A percentile compares a stretch with the other conserved stretches of the same genome.
Evolutionary conservation across 30 jellyfish, hydroid and myxozoan species (phyloP).

Genomic region (Clytia hemisphaerica): DNA sequence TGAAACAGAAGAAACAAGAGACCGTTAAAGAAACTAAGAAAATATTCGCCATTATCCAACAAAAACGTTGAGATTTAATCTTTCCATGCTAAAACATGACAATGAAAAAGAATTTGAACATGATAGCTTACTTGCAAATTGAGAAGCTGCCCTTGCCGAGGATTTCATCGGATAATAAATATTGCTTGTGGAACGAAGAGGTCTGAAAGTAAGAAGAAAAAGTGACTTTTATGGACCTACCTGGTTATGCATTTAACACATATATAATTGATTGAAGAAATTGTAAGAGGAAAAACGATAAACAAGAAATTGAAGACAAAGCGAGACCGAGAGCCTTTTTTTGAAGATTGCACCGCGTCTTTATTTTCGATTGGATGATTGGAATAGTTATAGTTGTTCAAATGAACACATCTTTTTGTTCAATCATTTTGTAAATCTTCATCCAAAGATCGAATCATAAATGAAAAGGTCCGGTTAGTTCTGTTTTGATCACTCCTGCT

Average conservation of each 20-base stretch:
- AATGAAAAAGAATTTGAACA: background rate
- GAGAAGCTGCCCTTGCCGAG: slow-evolving; percentile 96
- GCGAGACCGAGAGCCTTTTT: too few relatives aligned
- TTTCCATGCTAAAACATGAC: background rate
- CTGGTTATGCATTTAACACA: background rate
- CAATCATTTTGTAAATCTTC: too few relatives aligned
- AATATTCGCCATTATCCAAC: background rate
- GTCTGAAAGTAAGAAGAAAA: slow-evolving; percentile 32
- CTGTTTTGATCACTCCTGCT: too few relatives aligned
- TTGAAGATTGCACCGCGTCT: too few relatives aligned
- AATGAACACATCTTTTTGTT: too few relatives aligned
- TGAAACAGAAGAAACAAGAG: slow-evolving; percentile 3
- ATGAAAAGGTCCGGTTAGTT: too few relatives aligned
- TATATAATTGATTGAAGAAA: background rate
- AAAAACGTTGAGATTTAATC: too few relatives aligned
- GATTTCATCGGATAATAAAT: slow-evolving; percentile 70
- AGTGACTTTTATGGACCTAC: background rate
- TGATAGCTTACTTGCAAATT: slow-evolving; percentile 65
- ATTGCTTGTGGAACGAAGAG: slow-evolving; percentile 72
- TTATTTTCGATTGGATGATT: too few relatives aligned
- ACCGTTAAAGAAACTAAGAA: background rate
- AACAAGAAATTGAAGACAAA: too few relatives aligned
- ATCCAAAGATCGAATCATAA: too few relatives aligned
- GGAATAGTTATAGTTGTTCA: too few relatives aligned
- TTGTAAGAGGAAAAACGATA: background rate